Conservation (phyloP, 2,888 invertebrate genomes). For the Leistus spinibarbis region DNA sequence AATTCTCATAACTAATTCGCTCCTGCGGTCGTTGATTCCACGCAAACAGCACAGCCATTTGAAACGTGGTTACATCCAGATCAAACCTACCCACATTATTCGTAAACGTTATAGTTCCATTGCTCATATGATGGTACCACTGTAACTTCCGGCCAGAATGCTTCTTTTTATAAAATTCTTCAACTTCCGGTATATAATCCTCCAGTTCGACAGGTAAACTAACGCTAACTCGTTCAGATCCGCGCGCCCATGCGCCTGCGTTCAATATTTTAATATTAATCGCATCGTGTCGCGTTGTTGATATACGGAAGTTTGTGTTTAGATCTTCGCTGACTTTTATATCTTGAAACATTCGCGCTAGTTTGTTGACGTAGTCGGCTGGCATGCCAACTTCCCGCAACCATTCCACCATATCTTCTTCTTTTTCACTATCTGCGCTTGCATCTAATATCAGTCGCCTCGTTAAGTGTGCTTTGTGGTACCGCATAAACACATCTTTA, state of each 20-base stretch:
- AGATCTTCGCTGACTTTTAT: conserved; percentile 97
- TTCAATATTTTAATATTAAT: conserved; percentile 99
- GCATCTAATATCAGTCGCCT: conserved; percentile 95
- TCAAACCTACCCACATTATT: conserved; percentile 94
- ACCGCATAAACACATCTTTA: conserved; percentile 99
- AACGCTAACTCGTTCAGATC: conserved; percentile 92
- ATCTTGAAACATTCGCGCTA: conserved; percentile 98
- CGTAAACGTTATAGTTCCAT: conserved; percentile 95
- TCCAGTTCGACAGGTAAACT: conserved; percentile 96
- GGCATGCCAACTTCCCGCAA: conserved; percentile 98
- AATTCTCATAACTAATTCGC: conserved; percentile 94
- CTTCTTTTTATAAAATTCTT: conserved; percentile 97
- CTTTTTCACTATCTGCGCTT: conserved; percentile 98
- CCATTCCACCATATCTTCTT: conserved; percentile 99
- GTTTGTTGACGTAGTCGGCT: conserved; percentile 97
- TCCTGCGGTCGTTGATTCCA: conserved; percentile 97
- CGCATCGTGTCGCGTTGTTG: conserved; percentile 80
- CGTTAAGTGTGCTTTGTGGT: conserved; percentile 97
- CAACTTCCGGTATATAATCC: conserved; percentile 98
- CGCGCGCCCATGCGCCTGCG: conserved; percentile 97
- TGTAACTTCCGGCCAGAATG: conserved; percentile 97
- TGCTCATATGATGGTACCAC: conserved; percentile 99
- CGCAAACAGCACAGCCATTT: conserved; percentile 98
- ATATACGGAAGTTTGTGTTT: conserved; percentile 88
- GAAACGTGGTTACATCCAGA: conserved; percentile 98